A percentile compares a stretch with the other conserved stretches of the same genome.
These are phyloP conservation scores for Poeciliopsis paucimaculata DNA, from an alignment of 2,797 vertebrate genomes.

Conservation along the genomic window DNA sequence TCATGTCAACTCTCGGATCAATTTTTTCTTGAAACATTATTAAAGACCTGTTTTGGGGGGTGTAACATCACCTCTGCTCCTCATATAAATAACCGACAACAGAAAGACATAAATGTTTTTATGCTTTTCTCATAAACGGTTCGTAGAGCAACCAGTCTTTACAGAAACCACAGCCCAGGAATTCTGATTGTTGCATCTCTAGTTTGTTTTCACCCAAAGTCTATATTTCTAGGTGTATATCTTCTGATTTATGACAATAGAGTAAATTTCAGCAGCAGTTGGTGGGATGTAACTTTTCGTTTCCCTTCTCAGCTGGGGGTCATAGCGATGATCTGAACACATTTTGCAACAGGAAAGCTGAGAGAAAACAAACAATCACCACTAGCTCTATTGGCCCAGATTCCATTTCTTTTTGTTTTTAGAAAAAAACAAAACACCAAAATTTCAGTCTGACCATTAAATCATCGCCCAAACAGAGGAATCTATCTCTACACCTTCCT, in stretches of 20 bases:
- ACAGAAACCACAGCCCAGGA: background rate
- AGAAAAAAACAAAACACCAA: constrained; percentile 8
- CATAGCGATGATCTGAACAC: background rate
- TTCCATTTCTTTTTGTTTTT: background rate
- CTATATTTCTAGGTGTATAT: background rate
- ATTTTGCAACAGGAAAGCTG: background rate
- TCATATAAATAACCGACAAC: background rate
- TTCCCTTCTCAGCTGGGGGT: background rate
- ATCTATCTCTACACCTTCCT: constrained; percentile 39
- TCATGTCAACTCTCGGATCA: background rate
- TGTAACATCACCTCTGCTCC: background rate
- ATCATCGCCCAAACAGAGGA: constrained; percentile 39
- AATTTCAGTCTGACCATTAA: background rate
- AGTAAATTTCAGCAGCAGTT: background rate
- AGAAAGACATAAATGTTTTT: background rate
- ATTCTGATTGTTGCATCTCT: background rate
- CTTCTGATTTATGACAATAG: background rate
- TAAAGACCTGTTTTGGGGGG: background rate
- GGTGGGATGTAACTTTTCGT: background rate
- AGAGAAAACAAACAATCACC: background rate
- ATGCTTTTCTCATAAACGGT: background rate
- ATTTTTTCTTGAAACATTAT: background rate
- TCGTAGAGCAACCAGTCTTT: background rate
- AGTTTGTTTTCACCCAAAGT: background rate
- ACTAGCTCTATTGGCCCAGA: background rate